Base-by-base conservation (phyloP, 2,113 vertebrate species). In the Sciurus niger region DNA sequence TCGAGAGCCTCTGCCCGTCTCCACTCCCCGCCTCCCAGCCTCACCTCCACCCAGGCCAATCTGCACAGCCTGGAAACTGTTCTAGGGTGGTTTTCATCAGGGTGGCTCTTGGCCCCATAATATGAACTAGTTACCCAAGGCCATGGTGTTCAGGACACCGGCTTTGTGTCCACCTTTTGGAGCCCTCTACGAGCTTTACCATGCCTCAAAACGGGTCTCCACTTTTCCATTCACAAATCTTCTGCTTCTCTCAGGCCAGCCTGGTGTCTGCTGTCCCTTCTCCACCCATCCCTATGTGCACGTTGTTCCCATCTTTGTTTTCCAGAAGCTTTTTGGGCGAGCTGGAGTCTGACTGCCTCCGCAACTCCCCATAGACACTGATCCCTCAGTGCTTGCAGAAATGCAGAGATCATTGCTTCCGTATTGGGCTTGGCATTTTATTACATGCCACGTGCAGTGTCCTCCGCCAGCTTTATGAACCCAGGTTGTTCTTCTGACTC, bases 11-110 rank as follows among this genome's bases (percentile, higher is more conserved):
- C 17, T 25, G 12, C 5, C 1, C 17, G 0, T 2, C 76, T 32
- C 40, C 30, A 34, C 11, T 22, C 34, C 28, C 51, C 25, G 2
- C 30, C 10, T 30, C 17, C 34, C 40, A 51, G 17, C 9, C n/a
- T 17, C 11, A 0, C 11, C 30, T 22, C 9, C 2, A 6, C 0
- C 4, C 28, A 18, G 9, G 6, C 18, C 8, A 12, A 0, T 25
- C 10, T 58, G 24, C 40, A 48, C 8, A 9, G 0, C 9, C 40
- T 10, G 11, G 48, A 22, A 20, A n/a, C 9, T 28, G 2, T 58
- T 85, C 55, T 25, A 46, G 43, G 14, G 18, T 1, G 22, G 14
- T 1, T 77, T 86, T 20, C 6, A 1, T 22, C 14, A 2, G 12
- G 63, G 16, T 7, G 67, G 77, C 5, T 63, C 40, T 40, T 25